These are phyloP conservation scores for Bos indicus DNA, from an alignment of 2,113 vertebrate species.

Conservation along the genomic window DNA sequence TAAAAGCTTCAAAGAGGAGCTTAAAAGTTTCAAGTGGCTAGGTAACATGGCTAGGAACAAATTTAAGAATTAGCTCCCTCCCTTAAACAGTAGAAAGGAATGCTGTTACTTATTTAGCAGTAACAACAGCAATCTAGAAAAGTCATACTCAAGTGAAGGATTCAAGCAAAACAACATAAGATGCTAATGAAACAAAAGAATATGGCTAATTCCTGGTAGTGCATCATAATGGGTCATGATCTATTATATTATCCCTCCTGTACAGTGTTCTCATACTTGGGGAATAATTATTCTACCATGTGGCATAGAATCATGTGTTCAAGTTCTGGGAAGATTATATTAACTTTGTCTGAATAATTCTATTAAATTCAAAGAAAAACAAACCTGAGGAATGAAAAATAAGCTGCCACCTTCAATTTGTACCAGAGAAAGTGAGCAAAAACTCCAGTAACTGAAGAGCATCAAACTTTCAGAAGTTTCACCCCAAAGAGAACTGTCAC, in stretches of 20 bases:
- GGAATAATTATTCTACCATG: background rate
- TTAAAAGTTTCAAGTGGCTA: constrained; percentile 31
- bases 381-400: background rate
- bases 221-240: background rate
- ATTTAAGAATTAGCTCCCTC: constrained; percentile 39
- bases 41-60: background rate
- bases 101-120: background rate
- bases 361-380: background rate
- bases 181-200: constrained; percentile 1
- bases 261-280: background rate
- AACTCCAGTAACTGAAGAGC: background rate
- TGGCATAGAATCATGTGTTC: background rate
- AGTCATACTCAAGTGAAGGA: background rate
- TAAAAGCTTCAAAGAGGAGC: background rate
- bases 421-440: background rate
- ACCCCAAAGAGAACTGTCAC: background rate
- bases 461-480: constrained; percentile 18
- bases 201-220: background rate
- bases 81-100: constrained; percentile 19
- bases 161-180: constrained; percentile 25
- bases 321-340: background rate
- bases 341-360: constrained; percentile 3
- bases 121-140: background rate
- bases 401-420: background rate
- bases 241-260: background rate